Evolutionary conservation across 2,888 invertebrate species (phyloP), one percentile per base, ranked within the genome.

Genomic region (Thyatira batis): DNA sequence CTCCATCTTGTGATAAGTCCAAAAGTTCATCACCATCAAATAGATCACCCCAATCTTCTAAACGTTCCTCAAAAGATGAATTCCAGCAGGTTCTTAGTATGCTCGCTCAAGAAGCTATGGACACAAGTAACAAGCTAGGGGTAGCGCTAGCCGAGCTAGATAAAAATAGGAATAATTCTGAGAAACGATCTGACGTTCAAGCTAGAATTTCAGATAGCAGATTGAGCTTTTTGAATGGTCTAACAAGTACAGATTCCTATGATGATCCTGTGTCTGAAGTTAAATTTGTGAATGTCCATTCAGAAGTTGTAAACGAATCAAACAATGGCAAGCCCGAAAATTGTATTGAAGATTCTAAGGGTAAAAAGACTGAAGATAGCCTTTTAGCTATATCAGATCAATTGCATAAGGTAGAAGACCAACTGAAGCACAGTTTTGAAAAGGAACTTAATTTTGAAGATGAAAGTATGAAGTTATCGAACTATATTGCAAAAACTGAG

Each of bases 71-170:
- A 58, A 84, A 89, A 82, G 88, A 93, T 80, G 86, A 90, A 84
- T 84, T 96, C 79, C 95, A 96, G 79, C 95, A 96, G 74, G 93
- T 96, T 33, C 86, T 96, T 50, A 94, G 95, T 69, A 94, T 95
- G 78, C 92, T 96, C 57, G 95, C 95, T 10, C 94, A 94, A 74
- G 96, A 96, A 92, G 95, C 96, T 11, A 94, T 94, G 86, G 95
- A 95, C 74, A 95, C 95, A 45, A 95, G 95, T 74, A 94, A 95
- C 62, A 94, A 94, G 68, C 79, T 95, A 69, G 94, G 94, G n/a
- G 93, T 94, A 61, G 95, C 95, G 60, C 84, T 95, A 73, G 92
- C 93, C 45, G 94, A 94, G 75, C 73, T 94, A 71, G 90, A 89
- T 63, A 88, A 89, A 73, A 91, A 91, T 74, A 85, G 88, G 62